phyloP scores from a whole-genome alignment of 2,113 vertebrate genomes.

The Podarcis raffonei region DNA sequence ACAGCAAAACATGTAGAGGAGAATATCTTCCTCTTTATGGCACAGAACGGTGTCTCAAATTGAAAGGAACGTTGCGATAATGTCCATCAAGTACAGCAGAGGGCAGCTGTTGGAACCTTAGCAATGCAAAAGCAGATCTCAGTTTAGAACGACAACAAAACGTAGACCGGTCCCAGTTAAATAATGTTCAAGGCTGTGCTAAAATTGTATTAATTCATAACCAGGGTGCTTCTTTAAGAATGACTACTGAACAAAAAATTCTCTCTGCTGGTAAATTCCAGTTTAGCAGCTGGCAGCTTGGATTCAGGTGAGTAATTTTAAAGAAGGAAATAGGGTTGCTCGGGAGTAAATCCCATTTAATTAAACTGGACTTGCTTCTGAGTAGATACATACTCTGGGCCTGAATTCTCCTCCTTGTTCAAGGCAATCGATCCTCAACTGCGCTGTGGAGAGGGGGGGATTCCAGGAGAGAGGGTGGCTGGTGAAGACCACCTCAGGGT shows the following conservation, averaged over 20 bases:
- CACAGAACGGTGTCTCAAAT: background rate
- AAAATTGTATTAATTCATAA: background rate
- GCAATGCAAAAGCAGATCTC: background rate
- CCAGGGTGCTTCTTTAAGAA: background rate
- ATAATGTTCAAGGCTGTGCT: background rate
- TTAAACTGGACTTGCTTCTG: too few species aligned
- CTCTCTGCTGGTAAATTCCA: background rate
- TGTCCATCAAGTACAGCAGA: background rate
- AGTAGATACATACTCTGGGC: too few species aligned
- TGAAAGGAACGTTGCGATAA: background rate
- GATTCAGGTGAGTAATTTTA: background rate
- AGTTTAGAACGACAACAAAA: background rate
- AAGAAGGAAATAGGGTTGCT: background rate
- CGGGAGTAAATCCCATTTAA: background rate
- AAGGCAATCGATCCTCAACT: too few species aligned
- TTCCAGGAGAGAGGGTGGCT: too few species aligned
- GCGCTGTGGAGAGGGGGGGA: too few species aligned
- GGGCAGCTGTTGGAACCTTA: background rate
- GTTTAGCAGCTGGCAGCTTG: background rate
- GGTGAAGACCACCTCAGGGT: too few species aligned
- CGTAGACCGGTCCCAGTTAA: background rate
- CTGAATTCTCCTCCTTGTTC: too few species aligned
- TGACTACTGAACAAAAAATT: background rate
- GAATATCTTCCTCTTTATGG: background rate
- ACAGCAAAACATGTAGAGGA: background rate